Evolutionary conservation across 2,797 vertebrate genomes (phyloP).

Genomic region (Epinephelus malabaricus): DNA sequence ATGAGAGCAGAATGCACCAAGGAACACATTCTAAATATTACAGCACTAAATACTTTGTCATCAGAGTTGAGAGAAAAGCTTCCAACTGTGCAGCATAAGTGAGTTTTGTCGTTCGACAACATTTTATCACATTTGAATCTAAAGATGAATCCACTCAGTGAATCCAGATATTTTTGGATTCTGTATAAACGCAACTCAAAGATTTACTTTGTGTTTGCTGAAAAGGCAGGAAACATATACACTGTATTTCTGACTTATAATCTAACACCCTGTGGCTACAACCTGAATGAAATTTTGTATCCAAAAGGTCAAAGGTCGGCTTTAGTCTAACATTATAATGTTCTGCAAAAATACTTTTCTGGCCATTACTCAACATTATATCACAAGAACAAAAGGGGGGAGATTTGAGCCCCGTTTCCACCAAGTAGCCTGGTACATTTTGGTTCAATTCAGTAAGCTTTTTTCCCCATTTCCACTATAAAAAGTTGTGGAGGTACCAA

Average conservation of each 20-base stretch:
- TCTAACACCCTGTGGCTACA: no score
- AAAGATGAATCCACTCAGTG: background rate
- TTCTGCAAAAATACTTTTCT: no score
- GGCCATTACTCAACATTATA: no score
- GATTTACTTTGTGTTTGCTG: background rate
- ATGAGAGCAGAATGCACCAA: background rate
- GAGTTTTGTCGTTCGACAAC: background rate
- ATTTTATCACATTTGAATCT: background rate
- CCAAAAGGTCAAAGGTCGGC: no score
- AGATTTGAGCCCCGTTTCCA: no score
- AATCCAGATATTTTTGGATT: background rate
- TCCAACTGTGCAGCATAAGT: background rate
- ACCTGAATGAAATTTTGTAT: no score
- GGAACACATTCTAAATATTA: background rate
- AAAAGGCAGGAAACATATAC: background rate
- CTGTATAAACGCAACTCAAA: background rate
- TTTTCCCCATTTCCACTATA: no score
- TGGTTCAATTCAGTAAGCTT: no score
- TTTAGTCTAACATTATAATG: no score
- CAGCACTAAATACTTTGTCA: background rate
- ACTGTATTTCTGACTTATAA: background rate
- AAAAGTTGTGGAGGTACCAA: no score
- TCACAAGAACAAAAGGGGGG: no score
- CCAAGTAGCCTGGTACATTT: no score
- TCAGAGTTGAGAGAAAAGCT: background rate